Percentiles rank a stretch among this genome's conserved stretches.
These are phyloP conservation scores for Dolichotis patagonum DNA, from an alignment of 2,113 vertebrate species.

Conservation along the genomic window DNA sequence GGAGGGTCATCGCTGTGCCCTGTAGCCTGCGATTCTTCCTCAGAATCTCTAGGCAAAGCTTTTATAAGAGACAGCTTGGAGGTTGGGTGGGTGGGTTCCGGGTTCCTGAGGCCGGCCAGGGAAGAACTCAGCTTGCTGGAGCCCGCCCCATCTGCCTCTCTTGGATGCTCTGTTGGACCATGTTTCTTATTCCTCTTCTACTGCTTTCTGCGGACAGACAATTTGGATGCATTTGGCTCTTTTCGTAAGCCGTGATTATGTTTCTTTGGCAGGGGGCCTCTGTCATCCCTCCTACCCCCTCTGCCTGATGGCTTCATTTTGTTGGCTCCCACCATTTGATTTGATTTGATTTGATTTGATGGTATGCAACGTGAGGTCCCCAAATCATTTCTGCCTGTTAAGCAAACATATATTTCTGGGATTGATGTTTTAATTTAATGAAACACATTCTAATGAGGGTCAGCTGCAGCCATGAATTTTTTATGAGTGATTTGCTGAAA, in stretches of 20 bases:
- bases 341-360: conserved; percentile 84
- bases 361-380: conserved; percentile 75
- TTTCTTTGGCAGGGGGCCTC: conserved; percentile 77
- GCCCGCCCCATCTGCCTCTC: fast-evolving
- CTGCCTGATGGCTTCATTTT: conserved; percentile 78
- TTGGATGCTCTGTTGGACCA: too few relatives aligned
- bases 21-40: not conserved
- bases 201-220: not conserved
- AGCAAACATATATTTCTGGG: conserved; percentile 84
- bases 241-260: conserved; percentile 51
- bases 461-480: conserved; percentile 78
- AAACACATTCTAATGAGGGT: conserved; percentile 82
- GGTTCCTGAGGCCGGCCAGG: not conserved
- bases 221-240: not conserved
- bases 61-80: not conserved
- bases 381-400: conserved; percentile 76
- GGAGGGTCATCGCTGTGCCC: not conserved
- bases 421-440: conserved; percentile 86
- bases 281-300: conserved; percentile 43
- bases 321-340: conserved; percentile 77
- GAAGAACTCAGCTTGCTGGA: fast-evolving
- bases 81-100: not conserved
- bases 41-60: not conserved
- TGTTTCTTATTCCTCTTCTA: not conserved
- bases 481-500: conserved; percentile 70